Conservation (phyloP, 1,140 invertebrate genomes). For the Panagrolaimus sp. region DNA sequence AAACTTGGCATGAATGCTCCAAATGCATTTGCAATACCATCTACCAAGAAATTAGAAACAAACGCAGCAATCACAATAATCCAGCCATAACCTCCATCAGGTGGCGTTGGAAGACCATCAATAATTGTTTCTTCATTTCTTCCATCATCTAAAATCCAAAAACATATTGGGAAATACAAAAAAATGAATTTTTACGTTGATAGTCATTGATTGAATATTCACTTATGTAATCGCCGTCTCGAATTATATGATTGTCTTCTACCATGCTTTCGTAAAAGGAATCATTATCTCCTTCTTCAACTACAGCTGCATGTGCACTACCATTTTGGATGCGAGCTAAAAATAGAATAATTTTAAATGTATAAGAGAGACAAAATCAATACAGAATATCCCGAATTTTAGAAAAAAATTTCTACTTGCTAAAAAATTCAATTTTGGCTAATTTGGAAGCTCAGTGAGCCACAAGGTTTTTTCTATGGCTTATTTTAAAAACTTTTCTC, state of each 20-base stretch:
- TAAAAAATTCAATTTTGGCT: no score
- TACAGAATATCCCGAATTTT: not conserved
- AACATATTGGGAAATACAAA: not conserved
- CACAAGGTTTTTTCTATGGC: no score
- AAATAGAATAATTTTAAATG: not conserved
- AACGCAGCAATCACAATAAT: constrained; percentile 90
- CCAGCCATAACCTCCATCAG: constrained; percentile 69
- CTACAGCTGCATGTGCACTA: not conserved
- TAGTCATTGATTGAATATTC: constrained; percentile 31
- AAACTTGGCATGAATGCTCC: constrained; percentile 52
- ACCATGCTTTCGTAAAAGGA: not conserved
- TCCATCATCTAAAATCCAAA: not conserved
- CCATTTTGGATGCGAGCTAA: not conserved
- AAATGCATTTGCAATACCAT: constrained; percentile 68
- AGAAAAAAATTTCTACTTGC: not conserved
- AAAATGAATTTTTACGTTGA: not conserved
- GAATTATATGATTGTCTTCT: constrained; percentile 1
- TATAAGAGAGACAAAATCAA: not conserved
- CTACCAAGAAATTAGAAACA: constrained; percentile 95
- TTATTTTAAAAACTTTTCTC: no score
- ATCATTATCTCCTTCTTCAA: constrained; percentile 6
- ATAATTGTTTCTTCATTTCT: constrained; percentile 28
- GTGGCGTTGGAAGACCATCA: constrained; percentile 51
- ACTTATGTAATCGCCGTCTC: constrained; percentile 33
- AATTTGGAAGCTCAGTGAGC: no score